Conservation (phyloP, 2,888 invertebrate genomes). For the Nymphalis c-album region DNA sequence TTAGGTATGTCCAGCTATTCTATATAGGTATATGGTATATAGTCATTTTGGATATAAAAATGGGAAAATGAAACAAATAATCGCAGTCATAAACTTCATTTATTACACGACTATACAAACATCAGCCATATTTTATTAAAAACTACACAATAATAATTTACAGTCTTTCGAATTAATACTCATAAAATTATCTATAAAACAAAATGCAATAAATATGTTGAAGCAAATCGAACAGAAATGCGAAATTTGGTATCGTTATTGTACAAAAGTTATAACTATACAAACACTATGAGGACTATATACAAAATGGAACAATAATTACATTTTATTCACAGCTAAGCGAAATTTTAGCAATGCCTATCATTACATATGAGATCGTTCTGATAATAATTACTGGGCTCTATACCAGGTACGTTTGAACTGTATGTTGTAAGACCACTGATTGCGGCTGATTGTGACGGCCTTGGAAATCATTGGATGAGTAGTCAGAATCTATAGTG, state of each 20-base stretch:
- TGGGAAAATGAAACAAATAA: constrained; percentile 42
- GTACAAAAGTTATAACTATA: constrained; percentile 75
- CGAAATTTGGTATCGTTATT: constrained; percentile 80
- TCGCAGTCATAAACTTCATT: constrained; percentile 74
- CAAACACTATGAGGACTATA: constrained; percentile 62
- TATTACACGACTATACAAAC: constrained; percentile 79
- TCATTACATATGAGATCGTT: constrained; percentile 70
- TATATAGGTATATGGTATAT: background rate
- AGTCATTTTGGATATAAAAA: background rate
- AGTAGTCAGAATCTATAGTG: constrained; percentile 94
- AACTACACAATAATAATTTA: constrained; percentile 76
- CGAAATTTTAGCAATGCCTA: constrained; percentile 61
- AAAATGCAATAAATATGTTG: constrained; percentile 76
- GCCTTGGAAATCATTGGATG: constrained; percentile 81
- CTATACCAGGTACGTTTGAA: constrained; percentile 76
- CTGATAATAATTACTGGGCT: constrained; percentile 48
- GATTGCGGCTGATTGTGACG: constrained; percentile 71
- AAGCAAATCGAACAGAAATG: constrained; percentile 75
- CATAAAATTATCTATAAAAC: constrained; percentile 65
- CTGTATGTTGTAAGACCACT: constrained; percentile 75
- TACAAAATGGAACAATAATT: constrained; percentile 60
- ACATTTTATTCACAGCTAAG: constrained; percentile 60
- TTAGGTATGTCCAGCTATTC: background rate
- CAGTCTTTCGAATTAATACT: constrained; percentile 81
- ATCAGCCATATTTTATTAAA: constrained; percentile 72